Evolutionary conservation across 2,113 vertebrate species (phyloP).

Genomic region (Tachysurus vachellii): DNA sequence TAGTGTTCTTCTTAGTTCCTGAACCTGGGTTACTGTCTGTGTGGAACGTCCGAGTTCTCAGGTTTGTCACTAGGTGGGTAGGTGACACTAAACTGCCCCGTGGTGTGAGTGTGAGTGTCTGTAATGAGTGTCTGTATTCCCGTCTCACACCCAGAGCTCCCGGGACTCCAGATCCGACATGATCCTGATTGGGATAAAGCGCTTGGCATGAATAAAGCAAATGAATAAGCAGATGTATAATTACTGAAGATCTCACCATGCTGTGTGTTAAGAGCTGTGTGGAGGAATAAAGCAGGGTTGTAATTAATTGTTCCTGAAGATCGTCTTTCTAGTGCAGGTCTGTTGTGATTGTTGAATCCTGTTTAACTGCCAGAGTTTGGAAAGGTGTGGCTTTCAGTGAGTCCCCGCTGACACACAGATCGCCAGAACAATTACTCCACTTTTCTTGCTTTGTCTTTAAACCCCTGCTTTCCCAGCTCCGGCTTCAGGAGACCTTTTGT

Average conservation of each 20-base stretch:
- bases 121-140: background rate
- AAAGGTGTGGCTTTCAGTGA: slow-evolving; percentile 58
- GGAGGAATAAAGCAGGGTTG: slow-evolving; percentile 67
- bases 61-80: background rate
- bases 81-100: background rate
- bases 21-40: background rate
- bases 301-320: slow-evolving; percentile 79
- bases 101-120: background rate
- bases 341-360: slow-evolving; percentile 65
- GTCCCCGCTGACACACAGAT: slow-evolving; percentile 64
- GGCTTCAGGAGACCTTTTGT: slow-evolving; percentile 61
- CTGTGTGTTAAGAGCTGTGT: slow-evolving; percentile 66
- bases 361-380: slow-evolving; percentile 64
- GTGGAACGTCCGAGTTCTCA: background rate
- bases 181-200: background rate
- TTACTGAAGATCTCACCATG: slow-evolving; percentile 66
- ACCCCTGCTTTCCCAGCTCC: slow-evolving; percentile 52
- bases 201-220: too few species aligned
- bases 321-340: slow-evolving; percentile 66
- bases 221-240: slow-evolving; percentile 62
- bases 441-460: slow-evolving; percentile 64
- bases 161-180: background rate
- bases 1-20: background rate
- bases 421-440: slow-evolving; percentile 68
- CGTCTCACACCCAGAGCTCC: background rate